These are phyloP conservation scores for Danio kyathit DNA, from an alignment of 2,797 vertebrate species.

Conservation along the genomic window DNA sequence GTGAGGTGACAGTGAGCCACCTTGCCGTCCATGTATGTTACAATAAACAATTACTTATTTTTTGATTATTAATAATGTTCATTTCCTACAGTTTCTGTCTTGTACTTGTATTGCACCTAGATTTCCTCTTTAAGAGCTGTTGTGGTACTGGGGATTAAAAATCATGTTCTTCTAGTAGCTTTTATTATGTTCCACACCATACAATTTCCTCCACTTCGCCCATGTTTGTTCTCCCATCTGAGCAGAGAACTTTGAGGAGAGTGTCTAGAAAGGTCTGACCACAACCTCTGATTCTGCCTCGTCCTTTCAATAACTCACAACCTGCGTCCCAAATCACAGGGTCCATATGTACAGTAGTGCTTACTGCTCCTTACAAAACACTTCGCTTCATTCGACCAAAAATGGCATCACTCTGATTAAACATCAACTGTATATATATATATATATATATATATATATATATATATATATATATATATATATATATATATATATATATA, in stretches of 20 bases:
- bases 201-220: constrained; percentile 32
- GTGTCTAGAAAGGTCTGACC: constrained; percentile 7
- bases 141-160: neutral
- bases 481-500: no score
- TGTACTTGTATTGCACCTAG: neutral
- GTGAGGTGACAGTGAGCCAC: no score
- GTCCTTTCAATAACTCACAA: constrained; percentile 23
- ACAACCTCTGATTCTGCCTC: neutral
- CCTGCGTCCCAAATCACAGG: neutral
- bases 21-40: no score
- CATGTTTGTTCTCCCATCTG: constrained; percentile 1
- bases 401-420: no score
- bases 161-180: neutral
- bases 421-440: no score
- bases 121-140: neutral
- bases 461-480: no score
- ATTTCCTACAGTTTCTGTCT: neutral
- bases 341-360: constrained; percentile 1
- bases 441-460: no score
- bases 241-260: neutral
- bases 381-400: neutral
- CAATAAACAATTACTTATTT: no score
- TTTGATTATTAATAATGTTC: no score
- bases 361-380: neutral
- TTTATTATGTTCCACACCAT: constrained; percentile 4